Base-by-base conservation (phyloP, 2,797 vertebrate species). In the Ispidina picta region DNA sequence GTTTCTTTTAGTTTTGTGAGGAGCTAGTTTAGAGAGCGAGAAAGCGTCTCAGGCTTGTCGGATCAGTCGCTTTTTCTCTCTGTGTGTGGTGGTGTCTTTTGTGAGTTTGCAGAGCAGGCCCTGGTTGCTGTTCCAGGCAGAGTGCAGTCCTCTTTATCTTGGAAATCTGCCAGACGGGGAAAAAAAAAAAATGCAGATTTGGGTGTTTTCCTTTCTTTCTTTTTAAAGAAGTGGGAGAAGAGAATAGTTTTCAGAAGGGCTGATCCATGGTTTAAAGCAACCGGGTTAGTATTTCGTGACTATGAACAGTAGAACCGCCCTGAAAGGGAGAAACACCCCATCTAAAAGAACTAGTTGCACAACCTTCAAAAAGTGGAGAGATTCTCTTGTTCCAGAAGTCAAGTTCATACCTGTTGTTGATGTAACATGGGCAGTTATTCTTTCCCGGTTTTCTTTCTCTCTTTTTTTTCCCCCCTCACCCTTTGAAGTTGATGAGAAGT, bases 321-420 rank as follows among this genome's bases (percentile, higher is more conserved):
- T 81, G 83, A 87, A 86, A 95, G 83, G 54, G 52, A 92, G 96
- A 95, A 96, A 95, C 96, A 94, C 87, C 94, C 94, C 26, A 35
- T 76, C 94, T 69, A 9, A 93, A 94, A 95, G 81, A 93, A 91
- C 91, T 88, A 79, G 93, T 97, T 98, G 94, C 96, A 94, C 97
- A 96, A 97, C 96, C 88, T 96, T 82, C 75, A 91, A 93, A 88
- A 88, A 90, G 92, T 14, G 13, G 52, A 87, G 92, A 85, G 60
- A 75, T 94, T 86, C 63, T 65, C 54, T n/a, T 74, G 86, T 96
- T 96, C 83, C 89, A 84, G 75, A 89, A 92, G 87, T 95, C 97
- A 97, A 97, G 97, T 97, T 96, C 35, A 25, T 96, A 96, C 97
- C 97, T 98, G 98, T 96, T 54, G 89, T 66, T 96, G 94, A 89